Percentiles rank a stretch among this genome's conserved stretches.
phyloP scores from a whole-genome alignment of 2,888 invertebrate genomes.

The Parnassius orleans region DNA sequence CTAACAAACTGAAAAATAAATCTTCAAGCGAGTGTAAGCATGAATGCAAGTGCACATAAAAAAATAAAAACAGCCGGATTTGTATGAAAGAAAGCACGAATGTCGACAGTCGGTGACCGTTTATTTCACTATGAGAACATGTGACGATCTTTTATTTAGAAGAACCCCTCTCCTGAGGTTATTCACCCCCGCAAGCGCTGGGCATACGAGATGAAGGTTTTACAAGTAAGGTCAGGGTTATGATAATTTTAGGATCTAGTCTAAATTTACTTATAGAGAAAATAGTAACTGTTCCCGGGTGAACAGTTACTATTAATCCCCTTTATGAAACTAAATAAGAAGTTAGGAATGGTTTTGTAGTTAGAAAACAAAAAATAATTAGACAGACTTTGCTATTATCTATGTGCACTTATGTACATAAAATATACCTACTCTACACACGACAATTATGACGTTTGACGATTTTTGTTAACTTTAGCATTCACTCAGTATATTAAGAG shows the following conservation, averaged over 20 bases:
- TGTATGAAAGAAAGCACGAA: constrained; percentile 48
- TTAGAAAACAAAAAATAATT: too few relatives aligned
- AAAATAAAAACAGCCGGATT: constrained; percentile 44
- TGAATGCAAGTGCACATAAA: constrained; percentile 25
- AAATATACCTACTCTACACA: too few relatives aligned
- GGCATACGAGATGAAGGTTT: constrained; percentile 40
- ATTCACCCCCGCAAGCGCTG: constrained; percentile 58
- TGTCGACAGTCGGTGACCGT: constrained; percentile 48
- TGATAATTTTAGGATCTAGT: constrained; percentile 26
- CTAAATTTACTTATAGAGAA: background rate
- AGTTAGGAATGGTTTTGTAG: too few relatives aligned
- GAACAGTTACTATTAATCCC: too few relatives aligned
- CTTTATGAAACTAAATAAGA: too few relatives aligned
- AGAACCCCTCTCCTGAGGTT: constrained; percentile 67
- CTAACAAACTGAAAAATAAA: constrained; percentile 4
- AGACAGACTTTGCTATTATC: too few relatives aligned
- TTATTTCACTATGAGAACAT: constrained; percentile 43
- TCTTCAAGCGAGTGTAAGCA: constrained; percentile 14
- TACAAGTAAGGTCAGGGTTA: constrained; percentile 74
- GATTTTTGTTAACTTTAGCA: too few relatives aligned
- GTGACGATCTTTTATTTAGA: constrained; percentile 73
- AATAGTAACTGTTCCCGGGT: too few relatives aligned
- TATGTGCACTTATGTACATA: too few relatives aligned
- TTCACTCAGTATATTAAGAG: background rate
- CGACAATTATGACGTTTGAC: too few relatives aligned